Base-by-base conservation (phyloP, 2,888 invertebrate genomes). In the Osmoderma eremita region DNA sequence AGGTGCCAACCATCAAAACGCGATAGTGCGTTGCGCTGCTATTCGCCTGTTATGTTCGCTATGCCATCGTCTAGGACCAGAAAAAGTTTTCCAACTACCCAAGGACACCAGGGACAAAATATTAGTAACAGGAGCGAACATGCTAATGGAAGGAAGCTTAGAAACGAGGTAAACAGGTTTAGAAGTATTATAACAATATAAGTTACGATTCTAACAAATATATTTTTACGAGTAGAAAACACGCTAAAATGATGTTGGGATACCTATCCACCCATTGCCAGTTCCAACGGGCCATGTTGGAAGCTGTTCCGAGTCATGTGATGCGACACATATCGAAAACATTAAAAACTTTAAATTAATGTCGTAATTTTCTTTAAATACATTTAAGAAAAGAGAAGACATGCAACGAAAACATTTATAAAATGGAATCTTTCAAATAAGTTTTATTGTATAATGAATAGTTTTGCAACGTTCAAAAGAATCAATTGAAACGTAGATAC, bases 271-370 rank as follows among this genome's bases (percentile, higher is more conserved):
- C 87, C 18, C 92, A 95, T 81, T 85, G 86, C 5, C 89, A 90
- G 63, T 96, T 96, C 80, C 88, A 90, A 62, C 88, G 88, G 71
- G 85, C 91, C 75, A 82, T 97, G 49, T 85, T 89, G 70, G 95
- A 95, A 72, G 89, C 94, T 6, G 91, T 96, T 77, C 90, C 93
- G 41, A 86, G 90, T 12, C 88, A 90, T 73, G 90, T 91, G 5
- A 88, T 94, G 76, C 88, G 94, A 70, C 92, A 93, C 77, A 91
- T 97, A 66, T 91, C 92, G 76, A 96, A 96, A 79, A 90, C 91
- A 65, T 83, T 97, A 53, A 87, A 86, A 70, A 85, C 86, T 71
- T 83, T 90, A 48, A 68, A 50, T 8, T 68, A 68, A 56, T 38
- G 5, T 18, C 18, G 10, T 45, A 2, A 1, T 13, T n/a, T 45